phyloP scores from a whole-genome alignment of 1,140 invertebrate species.

The Tribolium castaneum region DNA sequence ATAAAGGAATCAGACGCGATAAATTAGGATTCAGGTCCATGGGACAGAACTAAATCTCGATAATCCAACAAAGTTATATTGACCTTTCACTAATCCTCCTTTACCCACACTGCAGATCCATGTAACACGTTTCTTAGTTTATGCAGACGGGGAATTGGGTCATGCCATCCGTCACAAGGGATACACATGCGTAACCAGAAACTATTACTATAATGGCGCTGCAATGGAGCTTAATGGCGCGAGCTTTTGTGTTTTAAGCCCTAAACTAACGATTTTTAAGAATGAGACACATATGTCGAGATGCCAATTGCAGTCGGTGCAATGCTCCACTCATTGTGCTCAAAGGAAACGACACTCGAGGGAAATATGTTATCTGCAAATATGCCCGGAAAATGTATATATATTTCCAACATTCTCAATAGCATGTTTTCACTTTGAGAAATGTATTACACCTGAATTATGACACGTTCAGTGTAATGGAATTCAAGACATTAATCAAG shows the following conservation, averaged over 20 bases:
- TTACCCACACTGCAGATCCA: slow-evolving; percentile 23
- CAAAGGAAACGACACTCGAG: slow-evolving; percentile 36
- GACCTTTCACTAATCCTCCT: slow-evolving; percentile 53
- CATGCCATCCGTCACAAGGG: slow-evolving; percentile 35
- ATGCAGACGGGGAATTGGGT: slow-evolving; percentile 45
- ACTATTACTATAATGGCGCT: slow-evolving; percentile 20
- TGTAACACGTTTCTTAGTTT: slow-evolving; percentile 48
- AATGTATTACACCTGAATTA: slow-evolving; percentile 28
- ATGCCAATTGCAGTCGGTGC: slow-evolving; percentile 37
- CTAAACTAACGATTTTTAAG: not conserved
- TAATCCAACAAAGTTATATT: slow-evolving; percentile 57
- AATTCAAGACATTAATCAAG: not conserved
- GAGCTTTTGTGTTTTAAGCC: slow-evolving; percentile 15
- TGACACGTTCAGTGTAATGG: slow-evolving; percentile 1
- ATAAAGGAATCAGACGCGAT: slow-evolving; percentile 50
- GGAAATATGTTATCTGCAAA: slow-evolving; percentile 41
- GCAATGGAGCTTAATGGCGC: slow-evolving; percentile 12
- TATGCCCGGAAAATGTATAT: slow-evolving; percentile 39
- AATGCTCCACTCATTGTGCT: slow-evolving; percentile 18
- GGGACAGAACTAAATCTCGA: slow-evolving; percentile 54
- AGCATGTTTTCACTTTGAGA: slow-evolving; percentile 26
- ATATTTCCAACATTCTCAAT: slow-evolving; percentile 33
- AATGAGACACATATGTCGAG: not conserved
- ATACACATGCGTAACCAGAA: slow-evolving; percentile 36
- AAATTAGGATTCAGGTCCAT: slow-evolving; percentile 54